Conservation (phyloP, 2,113 vertebrate species). For the Hippolais icterina region DNA sequence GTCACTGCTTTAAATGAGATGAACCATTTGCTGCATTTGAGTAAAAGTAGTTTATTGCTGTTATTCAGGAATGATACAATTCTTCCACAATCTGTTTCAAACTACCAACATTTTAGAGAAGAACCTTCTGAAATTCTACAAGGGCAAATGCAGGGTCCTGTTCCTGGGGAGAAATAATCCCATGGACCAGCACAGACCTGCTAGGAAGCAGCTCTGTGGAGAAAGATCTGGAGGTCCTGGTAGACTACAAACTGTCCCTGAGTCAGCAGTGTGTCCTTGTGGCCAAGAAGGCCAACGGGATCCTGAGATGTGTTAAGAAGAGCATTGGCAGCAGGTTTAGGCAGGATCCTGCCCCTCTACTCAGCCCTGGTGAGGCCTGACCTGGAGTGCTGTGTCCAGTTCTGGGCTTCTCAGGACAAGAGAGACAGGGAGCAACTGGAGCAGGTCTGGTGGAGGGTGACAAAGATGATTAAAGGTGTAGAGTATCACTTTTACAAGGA, state of each 20-base stretch:
- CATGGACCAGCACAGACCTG: neutral
- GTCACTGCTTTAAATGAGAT: neutral
- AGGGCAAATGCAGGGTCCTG: neutral
- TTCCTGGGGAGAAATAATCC: neutral
- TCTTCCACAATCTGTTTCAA: neutral
- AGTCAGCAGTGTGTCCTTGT: neutral
- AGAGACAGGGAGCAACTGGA: neutral
- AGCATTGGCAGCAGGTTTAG: neutral
- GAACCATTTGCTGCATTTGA: neutral
- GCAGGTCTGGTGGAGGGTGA: neutral
- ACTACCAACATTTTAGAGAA: neutral
- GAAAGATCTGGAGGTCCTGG: neutral
- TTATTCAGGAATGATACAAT: neutral
- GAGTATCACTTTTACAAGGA: neutral
- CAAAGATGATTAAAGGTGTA: neutral
- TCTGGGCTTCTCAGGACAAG: neutral
- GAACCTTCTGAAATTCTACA: neutral
- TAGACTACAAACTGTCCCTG: neutral
- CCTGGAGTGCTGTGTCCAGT: neutral
- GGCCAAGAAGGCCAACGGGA: rapidly evolving
- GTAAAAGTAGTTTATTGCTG: neutral
- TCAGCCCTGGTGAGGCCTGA: neutral
- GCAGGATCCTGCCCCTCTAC: neutral
- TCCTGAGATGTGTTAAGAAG: neutral
- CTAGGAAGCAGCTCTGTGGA: neutral